Evolutionary conservation across 2,797 vertebrate genomes (phyloP).

Genomic region (Psittacula echo): DNA sequence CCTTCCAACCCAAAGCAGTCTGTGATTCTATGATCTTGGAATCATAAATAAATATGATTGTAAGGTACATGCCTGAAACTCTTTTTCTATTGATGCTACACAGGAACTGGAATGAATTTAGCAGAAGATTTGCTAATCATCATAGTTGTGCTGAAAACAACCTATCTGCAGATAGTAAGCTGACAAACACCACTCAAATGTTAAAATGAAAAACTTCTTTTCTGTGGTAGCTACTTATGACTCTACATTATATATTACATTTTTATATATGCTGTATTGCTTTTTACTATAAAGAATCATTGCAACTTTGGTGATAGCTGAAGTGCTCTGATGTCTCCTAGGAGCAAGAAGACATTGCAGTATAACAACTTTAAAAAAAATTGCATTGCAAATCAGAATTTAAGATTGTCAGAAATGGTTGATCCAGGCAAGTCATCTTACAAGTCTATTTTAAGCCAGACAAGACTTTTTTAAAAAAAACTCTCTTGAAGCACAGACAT

Average conservation of each 20-base stretch:
- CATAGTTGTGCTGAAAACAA: slow-evolving; percentile 57
- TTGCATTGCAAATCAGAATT: slow-evolving; percentile 57
- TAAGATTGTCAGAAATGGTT: slow-evolving; percentile 21
- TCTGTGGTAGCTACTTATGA: slow-evolving; percentile 65
- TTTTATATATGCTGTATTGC: slow-evolving; percentile 73
- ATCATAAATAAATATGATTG: background rate
- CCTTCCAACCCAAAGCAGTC: background rate
- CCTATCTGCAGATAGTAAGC: slow-evolving; percentile 63
- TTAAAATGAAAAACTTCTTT: slow-evolving; percentile 67
- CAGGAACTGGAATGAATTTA: slow-evolving; percentile 52
- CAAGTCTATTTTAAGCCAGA: slow-evolving; percentile 47
- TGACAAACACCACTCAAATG: slow-evolving; percentile 69
- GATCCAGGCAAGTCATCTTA: slow-evolving; percentile 41
- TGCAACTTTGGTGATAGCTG: slow-evolving; percentile 62
- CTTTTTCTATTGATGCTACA: slow-evolving; percentile 36
- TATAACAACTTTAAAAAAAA: slow-evolving; percentile 52
- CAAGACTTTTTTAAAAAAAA: background rate
- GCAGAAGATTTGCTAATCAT: slow-evolving; percentile 60
- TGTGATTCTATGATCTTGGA: background rate
- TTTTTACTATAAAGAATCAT: slow-evolving; percentile 68
- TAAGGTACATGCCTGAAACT: background rate
- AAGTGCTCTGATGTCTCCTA: slow-evolving; percentile 62
- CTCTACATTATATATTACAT: slow-evolving; percentile 59
- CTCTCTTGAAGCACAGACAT: background rate
- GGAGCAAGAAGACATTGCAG: slow-evolving; percentile 69